Evolutionary conservation across 1,140 invertebrate genomes (phyloP).

Genomic region (Zaprionus africanus): DNA sequence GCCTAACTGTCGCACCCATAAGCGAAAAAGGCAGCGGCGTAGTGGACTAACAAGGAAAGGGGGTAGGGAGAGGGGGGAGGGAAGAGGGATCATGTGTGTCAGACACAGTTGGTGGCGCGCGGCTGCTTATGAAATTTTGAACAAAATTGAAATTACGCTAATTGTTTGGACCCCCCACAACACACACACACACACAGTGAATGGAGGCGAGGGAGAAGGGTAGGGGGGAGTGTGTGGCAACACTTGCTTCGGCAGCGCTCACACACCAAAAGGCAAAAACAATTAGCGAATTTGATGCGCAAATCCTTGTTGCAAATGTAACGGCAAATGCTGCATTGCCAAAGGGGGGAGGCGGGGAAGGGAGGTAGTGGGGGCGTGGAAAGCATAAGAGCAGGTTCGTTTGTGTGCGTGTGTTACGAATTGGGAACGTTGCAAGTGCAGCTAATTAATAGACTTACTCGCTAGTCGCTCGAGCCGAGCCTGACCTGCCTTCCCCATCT

Average conservation of each 20-base stretch:
- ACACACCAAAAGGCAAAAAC: conserved; percentile 65
- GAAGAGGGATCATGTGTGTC: conserved; percentile 13
- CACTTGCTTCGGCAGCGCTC: background rate
- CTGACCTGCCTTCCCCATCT: background rate
- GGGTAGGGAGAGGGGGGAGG: background rate
- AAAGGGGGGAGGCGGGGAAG: background rate
- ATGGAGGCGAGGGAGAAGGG: background rate
- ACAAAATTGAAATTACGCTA: conserved; percentile 84
- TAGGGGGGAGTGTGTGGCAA: background rate
- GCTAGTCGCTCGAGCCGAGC: conserved; percentile 1
- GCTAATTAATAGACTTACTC: conserved; percentile 7
- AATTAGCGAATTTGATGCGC: conserved; percentile 81
- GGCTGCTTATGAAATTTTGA: conserved; percentile 83
- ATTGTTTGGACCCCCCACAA: conserved; percentile 70
- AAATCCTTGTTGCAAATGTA: conserved; percentile 73
- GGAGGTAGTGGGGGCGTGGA: background rate
- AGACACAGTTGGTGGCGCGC: conserved; percentile 30
- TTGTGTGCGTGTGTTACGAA: background rate
- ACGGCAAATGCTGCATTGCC: conserved; percentile 1
- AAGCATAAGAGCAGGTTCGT: too few species aligned
- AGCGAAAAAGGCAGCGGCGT: background rate
- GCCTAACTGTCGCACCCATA: conserved; percentile 50
- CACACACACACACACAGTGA: background rate
- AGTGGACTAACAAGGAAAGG: background rate
- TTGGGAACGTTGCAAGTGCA: conserved; percentile 10